Percentiles rank a stretch among this genome's conserved stretches.
Conservation (phyloP, 2,113 vertebrate genomes). For the Polyodon spathula region DNA sequence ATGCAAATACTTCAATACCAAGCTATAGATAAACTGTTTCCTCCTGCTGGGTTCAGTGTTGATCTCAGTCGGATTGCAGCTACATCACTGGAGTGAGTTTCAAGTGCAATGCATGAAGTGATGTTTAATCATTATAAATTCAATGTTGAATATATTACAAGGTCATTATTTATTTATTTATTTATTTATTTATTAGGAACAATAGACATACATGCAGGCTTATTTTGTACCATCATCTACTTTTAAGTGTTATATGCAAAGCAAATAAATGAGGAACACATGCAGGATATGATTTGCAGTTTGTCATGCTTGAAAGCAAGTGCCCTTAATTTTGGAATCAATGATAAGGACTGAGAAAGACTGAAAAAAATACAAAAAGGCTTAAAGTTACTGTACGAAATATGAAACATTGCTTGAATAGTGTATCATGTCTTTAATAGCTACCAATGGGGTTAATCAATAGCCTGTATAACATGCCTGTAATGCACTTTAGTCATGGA, state of each 20-base stretch:
- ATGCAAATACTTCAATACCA: too few relatives aligned
- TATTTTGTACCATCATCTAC: too few relatives aligned
- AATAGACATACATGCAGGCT: too few relatives aligned
- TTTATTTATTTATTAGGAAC: too few relatives aligned
- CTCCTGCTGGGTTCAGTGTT: too few relatives aligned
- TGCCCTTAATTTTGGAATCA: conserved; percentile 31
- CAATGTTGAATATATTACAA: too few relatives aligned
- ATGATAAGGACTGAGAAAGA: conserved; percentile 11
- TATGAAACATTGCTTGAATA: conserved; percentile 42
- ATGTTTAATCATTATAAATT: too few relatives aligned
- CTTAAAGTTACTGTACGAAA: conserved; percentile 41
- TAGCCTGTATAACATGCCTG: conserved; percentile 48
- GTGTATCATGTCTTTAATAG: conserved; percentile 53
- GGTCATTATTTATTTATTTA: too few relatives aligned
- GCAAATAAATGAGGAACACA: conserved; percentile 35
- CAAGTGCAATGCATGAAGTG: too few relatives aligned
- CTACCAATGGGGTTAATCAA: conserved; percentile 68
- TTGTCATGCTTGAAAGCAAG: conserved; percentile 23
- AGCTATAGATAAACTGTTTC: too few relatives aligned
- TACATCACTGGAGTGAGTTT: too few relatives aligned
- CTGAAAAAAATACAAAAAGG: conserved; percentile 33
- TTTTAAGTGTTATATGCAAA: conserved; percentile 11
- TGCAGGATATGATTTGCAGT: conserved; percentile 23
- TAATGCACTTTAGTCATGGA: conserved; percentile 53
- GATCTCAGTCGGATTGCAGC: too few relatives aligned